Conservation (phyloP, 2,888 invertebrate genomes). For the Ptycholaimellus sp. region DNA sequence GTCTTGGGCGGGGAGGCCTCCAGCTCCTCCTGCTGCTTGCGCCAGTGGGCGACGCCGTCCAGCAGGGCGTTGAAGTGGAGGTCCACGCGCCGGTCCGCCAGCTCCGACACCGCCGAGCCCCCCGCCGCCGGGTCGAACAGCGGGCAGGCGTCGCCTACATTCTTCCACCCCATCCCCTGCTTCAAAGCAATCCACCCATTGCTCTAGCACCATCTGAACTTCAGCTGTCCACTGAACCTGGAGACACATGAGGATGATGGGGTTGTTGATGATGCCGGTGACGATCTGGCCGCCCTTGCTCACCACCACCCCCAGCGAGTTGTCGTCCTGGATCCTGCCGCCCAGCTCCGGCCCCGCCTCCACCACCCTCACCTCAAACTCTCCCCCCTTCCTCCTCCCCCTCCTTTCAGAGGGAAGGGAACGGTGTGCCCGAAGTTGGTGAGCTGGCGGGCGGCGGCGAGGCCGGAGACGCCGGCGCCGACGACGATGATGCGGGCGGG, state of each 20-base stretch:
- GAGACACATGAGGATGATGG: slow-evolving; percentile 29
- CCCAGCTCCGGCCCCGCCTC: slow-evolving; percentile 30
- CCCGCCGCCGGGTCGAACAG: slow-evolving; percentile 21
- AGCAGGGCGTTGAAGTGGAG: slow-evolving; percentile 29
- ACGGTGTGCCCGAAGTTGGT: slow-evolving; percentile 26
- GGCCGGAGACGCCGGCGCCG: slow-evolving; percentile 31
- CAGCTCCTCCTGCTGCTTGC: too few species aligned
- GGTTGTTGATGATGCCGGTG: slow-evolving; percentile 32
- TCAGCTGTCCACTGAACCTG: too few species aligned
- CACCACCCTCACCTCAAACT: slow-evolving; percentile 30
- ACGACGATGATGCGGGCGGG: slow-evolving; percentile 27
- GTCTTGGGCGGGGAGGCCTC: too few species aligned
- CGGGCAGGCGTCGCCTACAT: slow-evolving; percentile 26
- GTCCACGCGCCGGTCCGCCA: slow-evolving; percentile 24
- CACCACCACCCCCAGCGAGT: slow-evolving; percentile 19
- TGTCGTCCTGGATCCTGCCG: slow-evolving; percentile 28
- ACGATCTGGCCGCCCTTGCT: slow-evolving; percentile 30
- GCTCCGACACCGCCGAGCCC: slow-evolving; percentile 20
- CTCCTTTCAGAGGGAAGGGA: neutral
- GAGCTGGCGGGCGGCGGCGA: slow-evolving; percentile 31
- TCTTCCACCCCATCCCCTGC: too few species aligned
- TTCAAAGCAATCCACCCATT: too few species aligned
- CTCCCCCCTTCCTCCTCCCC: slow-evolving; percentile 1
- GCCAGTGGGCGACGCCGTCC: slow-evolving; percentile 27
- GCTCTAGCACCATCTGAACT: too few species aligned